Evolutionary conservation across 2,888 invertebrate species (phyloP), one percentile per base, ranked within the genome.

Genomic region (Lottia gigantea): DNA sequence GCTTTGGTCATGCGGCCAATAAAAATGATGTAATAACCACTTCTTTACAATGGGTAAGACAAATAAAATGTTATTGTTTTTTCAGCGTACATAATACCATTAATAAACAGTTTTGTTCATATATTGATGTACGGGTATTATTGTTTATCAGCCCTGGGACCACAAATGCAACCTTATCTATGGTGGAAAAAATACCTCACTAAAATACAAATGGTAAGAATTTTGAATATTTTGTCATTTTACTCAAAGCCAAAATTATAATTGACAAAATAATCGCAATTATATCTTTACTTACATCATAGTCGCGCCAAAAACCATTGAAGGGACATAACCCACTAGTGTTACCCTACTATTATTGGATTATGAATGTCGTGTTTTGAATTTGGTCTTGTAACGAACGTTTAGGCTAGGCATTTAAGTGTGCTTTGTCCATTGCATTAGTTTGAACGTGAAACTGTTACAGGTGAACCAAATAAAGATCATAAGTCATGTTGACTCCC

Each of bases 111-210:
- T 40, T 78, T 84, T 68, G 82, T 86, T 2, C 86, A 86, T 68
- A 76, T 85, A n/a, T 68, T 82, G 45, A 85, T 85, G 84, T 86
- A 85, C 71, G 74, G 77, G 3, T 86, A 86, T 70, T 86, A 85
- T 65, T 84, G 80, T 11, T 71, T 85, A 19, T 76, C 85, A 19
- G 83, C 84, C n/a, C 71, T 84, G 64, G 84, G 84, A 2, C 84
- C 83, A 26, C 62, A 77, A 23, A 75, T 84, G n/a, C 82, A 82
- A 68, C 82, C 82, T 66, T 82, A 84, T 71, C 74, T 85, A 25
- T 85, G 85, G 85, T 86, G 86, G 86, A 86, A 86, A 71, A 76
- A 77, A 49, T 84, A 85, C 69, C 73, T 86, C 8, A 86, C 86
- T 23, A 76, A 76, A 67, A 71, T 84, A 40, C 86, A 86, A 66